Base-by-base conservation (phyloP, 2,888 invertebrate species). In the Lissocephala sabroskyi region DNA sequence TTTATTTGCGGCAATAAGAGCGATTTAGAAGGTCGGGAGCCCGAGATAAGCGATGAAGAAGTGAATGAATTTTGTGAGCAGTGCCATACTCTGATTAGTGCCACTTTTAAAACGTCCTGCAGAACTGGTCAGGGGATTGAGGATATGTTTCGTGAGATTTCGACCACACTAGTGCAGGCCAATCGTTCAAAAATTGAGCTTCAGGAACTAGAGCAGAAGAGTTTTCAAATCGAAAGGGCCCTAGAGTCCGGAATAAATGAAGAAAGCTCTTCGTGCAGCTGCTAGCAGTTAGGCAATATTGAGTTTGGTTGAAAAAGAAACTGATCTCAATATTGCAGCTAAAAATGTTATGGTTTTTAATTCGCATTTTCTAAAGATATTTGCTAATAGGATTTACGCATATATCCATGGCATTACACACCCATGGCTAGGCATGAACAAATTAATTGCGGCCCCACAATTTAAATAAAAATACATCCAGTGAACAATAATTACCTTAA, bases 1-100 rank as follows among this genome's bases (percentile, higher is more conserved):
- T 97, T 95, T 85, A 87, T 97, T 11, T 96, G 97, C 85, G 96
- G 96, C 41, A 97, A 96, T 82, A 96, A 96, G 85, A 89, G 90
- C 41, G 97, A 97, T 84, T 85, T 94, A 43, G 92, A 92, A 75
- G 89, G 89, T 9, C 84, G 86, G 16, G 88, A 89, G 44, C 91
- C 92, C 1, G 92, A 94, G 85, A 83, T 96, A 6, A 92, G 91
- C 11, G 94, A 96, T 81, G 88, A 90, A 49, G 96, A 96, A 82
- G 93, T 96, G 84, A 95, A 96, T 81, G 90, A 90, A 61, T 96
- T 97, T 84, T 93, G 94, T 85, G 94, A 95, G 83, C 95, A 96
- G 84, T 96, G 96, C 82, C 96, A 95, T 84, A 94, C 94, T 82
- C 87, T 96, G 44, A 92, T 96, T 62, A 94, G 92, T 80, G 93